phyloP scores from a whole-genome alignment of 2,888 invertebrate species.

The Aleiodes leptofemur region DNA sequence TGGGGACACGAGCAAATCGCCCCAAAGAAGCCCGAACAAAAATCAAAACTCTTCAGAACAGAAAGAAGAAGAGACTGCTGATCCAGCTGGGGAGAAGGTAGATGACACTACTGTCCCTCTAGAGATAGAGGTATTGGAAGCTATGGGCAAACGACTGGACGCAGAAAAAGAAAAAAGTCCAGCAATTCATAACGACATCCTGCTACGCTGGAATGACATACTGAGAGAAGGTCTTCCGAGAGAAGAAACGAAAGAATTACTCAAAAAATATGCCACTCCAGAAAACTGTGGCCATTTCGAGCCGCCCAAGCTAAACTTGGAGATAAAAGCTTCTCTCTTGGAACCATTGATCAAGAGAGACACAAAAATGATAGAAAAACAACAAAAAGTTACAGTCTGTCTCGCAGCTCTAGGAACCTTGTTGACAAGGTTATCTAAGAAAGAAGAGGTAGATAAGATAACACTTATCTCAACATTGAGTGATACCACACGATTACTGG shows the following conservation, averaged over 20 bases:
- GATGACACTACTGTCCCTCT: too few species aligned
- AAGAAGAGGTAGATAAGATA: too few species aligned
- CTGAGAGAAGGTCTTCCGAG: conserved; percentile 44
- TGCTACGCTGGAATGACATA: conserved; percentile 41
- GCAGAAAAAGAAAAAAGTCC: conserved; percentile 32
- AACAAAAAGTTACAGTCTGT: conserved; percentile 48
- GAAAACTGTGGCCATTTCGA: conserved; percentile 48
- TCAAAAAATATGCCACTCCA: conserved; percentile 46
- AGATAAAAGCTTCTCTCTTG: conserved; percentile 45
- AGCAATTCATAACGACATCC: conserved; percentile 43
- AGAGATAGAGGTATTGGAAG: conserved; percentile 31
- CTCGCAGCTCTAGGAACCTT: conserved; percentile 42
- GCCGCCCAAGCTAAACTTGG: conserved; percentile 48
- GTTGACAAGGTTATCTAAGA: conserved; percentile 4
- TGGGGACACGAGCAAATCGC: too few species aligned
- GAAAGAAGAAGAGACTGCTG: too few species aligned
- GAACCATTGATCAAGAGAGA: conserved; percentile 49
- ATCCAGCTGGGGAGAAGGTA: too few species aligned
- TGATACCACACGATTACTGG: conserved; percentile 44
- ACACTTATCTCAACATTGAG: conserved; percentile 25
- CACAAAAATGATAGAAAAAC: conserved; percentile 46
- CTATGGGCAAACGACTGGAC: conserved; percentile 40
- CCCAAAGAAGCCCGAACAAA: too few species aligned
- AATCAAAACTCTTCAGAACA: too few species aligned
- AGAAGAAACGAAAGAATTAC: conserved; percentile 41